Conservation (phyloP, 2,888 invertebrate genomes). For the Eristalis tenax region DNA sequence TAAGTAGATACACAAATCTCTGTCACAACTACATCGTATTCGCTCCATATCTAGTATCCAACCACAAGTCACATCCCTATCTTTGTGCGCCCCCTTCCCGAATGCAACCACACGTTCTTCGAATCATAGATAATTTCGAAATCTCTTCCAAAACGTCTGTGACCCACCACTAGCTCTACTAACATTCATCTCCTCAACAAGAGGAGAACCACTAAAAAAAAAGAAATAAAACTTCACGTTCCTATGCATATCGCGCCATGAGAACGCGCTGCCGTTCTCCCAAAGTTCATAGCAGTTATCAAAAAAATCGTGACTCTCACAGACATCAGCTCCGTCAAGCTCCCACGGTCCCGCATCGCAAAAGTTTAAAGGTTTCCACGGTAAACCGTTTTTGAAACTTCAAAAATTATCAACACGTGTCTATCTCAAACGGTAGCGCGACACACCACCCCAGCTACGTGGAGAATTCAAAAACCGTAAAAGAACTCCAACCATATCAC, state of each 20-base stretch:
- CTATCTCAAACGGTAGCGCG: conserved; percentile 16
- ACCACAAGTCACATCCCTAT: neutral
- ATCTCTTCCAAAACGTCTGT: neutral
- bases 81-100: neutral
- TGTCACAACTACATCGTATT: neutral
- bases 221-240: neutral
- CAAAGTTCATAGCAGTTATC: neutral
- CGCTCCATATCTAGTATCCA: neutral
- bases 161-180: neutral
- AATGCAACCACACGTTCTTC: neutral
- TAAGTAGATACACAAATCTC: neutral
- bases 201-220: neutral
- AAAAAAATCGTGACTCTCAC: neutral
- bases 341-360: neutral
- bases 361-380: conserved; percentile 20
- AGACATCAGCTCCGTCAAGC: neutral
- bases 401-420: conserved; percentile 43
- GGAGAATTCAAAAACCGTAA: conserved; percentile 18
- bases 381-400: conserved; percentile 17
- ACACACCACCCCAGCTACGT: neutral
- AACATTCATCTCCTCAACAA: neutral
- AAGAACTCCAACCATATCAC: neutral
- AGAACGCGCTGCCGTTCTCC: neutral
- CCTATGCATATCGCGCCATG: neutral
- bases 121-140: neutral